These are phyloP conservation scores for Orcinus orca DNA, from an alignment of 2,113 vertebrate genomes.

Conservation along the genomic window DNA sequence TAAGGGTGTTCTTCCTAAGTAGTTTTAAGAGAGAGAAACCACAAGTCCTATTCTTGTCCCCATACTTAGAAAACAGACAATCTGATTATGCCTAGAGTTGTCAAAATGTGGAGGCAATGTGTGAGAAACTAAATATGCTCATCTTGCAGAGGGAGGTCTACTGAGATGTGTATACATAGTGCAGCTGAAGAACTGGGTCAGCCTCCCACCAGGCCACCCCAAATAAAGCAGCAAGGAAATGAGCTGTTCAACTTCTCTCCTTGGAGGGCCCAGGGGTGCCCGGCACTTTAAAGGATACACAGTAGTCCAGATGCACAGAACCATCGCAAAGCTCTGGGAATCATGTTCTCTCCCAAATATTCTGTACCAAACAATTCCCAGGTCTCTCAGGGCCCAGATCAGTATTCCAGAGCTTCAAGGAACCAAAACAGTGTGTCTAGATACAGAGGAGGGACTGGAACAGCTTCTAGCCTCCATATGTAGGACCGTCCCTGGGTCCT, in stretches of 20 bases:
- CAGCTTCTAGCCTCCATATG: neutral
- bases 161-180: neutral
- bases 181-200: slow-evolving; percentile 66
- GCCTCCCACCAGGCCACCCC: slow-evolving; percentile 66
- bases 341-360: neutral
- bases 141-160: slow-evolving; percentile 56
- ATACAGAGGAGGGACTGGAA: neutral
- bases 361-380: neutral
- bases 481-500: neutral
- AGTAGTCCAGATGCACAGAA: neutral
- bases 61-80: slow-evolving; percentile 76
- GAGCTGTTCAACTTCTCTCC: neutral
- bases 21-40: slow-evolving; percentile 42
- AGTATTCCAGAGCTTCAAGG: neutral
- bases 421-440: neutral
- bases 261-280: neutral
- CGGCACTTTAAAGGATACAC: neutral
- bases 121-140: slow-evolving; percentile 76
- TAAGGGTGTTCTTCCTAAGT: slow-evolving; percentile 50
- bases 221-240: slow-evolving; percentile 52
- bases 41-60: slow-evolving; percentile 61
- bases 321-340: neutral
- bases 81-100: slow-evolving; percentile 75
- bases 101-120: slow-evolving; percentile 78
- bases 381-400: neutral